phyloP scores from a whole-genome alignment of 1,140 invertebrate genomes.

The Eurosta solidaginis region DNA sequence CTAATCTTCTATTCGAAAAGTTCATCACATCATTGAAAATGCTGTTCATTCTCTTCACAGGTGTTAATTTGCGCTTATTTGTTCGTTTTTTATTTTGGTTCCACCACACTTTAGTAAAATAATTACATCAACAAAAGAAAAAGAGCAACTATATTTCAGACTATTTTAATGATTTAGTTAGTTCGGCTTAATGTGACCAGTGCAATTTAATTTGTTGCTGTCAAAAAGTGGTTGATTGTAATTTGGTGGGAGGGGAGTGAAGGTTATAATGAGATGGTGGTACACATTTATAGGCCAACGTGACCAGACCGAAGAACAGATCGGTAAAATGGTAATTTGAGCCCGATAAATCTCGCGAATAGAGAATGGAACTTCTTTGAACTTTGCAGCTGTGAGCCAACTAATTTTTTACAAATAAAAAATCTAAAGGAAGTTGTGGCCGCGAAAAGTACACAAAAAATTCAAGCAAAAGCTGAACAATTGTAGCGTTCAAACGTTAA shows the following conservation, averaged over 20 bases:
- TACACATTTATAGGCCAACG: neutral
- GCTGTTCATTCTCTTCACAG: neutral
- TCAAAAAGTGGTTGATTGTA: neutral
- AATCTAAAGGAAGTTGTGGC: neutral
- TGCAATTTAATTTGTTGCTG: no score
- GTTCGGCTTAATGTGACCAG: no score
- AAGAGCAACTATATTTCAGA: no score
- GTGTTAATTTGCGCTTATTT: constrained; percentile 6
- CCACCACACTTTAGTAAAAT: neutral
- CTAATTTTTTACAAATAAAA: constrained; percentile 15
- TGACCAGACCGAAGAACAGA: neutral
- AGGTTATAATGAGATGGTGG: no score
- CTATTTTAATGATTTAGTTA: no score
- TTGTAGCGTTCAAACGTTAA: neutral
- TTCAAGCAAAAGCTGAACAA: neutral
- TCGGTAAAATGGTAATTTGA: neutral
- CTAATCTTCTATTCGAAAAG: constrained; percentile 2
- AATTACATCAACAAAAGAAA: constrained; percentile 7
- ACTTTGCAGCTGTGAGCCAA: neutral
- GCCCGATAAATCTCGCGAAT: neutral
- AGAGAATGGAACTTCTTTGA: neutral
- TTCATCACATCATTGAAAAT: constrained; percentile 10
- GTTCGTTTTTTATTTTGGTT: neutral
- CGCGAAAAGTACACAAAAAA: neutral
- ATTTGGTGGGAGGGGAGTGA: no score